Percentiles rank a stretch among this genome's conserved stretches.
Evolutionary conservation across 2,113 vertebrate species (phyloP).

Genomic region (Ceyx melanurus): DNA sequence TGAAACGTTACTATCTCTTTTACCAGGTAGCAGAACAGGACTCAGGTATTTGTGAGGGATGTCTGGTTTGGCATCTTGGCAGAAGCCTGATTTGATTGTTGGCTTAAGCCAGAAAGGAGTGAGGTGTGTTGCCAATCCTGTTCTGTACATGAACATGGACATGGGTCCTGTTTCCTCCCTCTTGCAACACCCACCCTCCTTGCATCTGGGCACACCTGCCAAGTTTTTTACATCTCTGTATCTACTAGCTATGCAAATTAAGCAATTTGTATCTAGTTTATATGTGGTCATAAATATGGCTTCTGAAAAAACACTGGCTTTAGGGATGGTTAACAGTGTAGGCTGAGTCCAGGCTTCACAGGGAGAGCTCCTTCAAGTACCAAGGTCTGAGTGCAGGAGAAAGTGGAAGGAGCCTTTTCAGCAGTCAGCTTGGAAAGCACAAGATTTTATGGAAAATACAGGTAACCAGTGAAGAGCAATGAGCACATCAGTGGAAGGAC

Average conservation of each 20-base stretch:
- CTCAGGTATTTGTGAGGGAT: not conserved
- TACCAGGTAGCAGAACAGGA: not conserved
- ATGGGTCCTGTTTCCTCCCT: not conserved
- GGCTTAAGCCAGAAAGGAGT: not conserved
- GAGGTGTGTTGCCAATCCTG: not conserved
- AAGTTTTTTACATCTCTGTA: conserved; percentile 15
- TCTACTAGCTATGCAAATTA: conserved; percentile 59
- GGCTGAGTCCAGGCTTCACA: not conserved
- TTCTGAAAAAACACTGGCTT: not conserved
- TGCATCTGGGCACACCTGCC: not conserved
- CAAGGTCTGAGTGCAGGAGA: not conserved
- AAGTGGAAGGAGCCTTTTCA: not conserved
- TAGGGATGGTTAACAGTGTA: not conserved
- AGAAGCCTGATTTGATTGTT: not conserved
- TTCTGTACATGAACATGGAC: not conserved
- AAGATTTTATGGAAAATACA: not conserved
- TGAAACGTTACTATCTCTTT: not conserved
- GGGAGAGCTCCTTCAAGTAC: not conserved
- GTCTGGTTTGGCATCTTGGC: not conserved
- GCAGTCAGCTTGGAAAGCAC: not conserved
- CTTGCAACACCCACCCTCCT: not conserved
- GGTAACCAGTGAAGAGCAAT: not conserved
- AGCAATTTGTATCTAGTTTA: conserved; percentile 33
- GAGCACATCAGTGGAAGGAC: not conserved
- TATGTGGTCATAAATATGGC: not conserved